Base-by-base conservation (phyloP, 2,888 invertebrate genomes). In the Notodonta ziczac region DNA sequence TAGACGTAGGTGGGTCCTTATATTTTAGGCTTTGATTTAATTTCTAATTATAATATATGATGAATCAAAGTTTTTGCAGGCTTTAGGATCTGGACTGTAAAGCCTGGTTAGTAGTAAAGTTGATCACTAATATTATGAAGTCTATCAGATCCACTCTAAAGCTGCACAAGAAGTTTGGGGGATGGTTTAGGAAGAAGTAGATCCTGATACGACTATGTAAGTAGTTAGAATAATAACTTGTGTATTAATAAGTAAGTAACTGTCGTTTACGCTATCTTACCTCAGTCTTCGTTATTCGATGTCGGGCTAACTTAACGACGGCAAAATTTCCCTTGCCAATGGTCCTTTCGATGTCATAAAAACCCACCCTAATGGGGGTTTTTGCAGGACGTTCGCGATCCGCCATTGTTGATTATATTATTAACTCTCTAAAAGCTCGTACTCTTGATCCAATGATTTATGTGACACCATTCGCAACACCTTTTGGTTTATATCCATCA, bases 241-340 rank as follows among this genome's bases (percentile, higher is more conserved):
- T 42, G 42, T 42, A 42, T 12, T 10, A 10, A 42, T 9, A 57
- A 48, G 14, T 56, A 58, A 58, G 35, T 39, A 56, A 24, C 59
- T 73, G 65, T 71, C 57, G 66, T 73, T 69, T 64, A 52, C 14
- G 56, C 35, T n/a, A 61, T 75, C 95, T 95, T 94, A 99, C 99
- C 97, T 99, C 99, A 86, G 98, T 98, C 95, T 99, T 99, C 79
- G 99, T 99, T 88, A 99, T 98, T 89, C 98, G 97, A 95, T 99
- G 99, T 87, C 98, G 96, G 78, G 99, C 99, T 88, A 99, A 95
- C 94, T 99, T 99, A 80, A 99, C 99, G 80, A 99, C 98, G 76
- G 99, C 99, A 95, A 99, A 99, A 94, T 99, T 99, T 60, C 99
- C 99, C 93, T 99, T 99, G 81, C 99, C 99, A 84, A 99, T 99